Conservation (phyloP, 2,113 vertebrate genomes). For the Prionailurus viverrinus region DNA sequence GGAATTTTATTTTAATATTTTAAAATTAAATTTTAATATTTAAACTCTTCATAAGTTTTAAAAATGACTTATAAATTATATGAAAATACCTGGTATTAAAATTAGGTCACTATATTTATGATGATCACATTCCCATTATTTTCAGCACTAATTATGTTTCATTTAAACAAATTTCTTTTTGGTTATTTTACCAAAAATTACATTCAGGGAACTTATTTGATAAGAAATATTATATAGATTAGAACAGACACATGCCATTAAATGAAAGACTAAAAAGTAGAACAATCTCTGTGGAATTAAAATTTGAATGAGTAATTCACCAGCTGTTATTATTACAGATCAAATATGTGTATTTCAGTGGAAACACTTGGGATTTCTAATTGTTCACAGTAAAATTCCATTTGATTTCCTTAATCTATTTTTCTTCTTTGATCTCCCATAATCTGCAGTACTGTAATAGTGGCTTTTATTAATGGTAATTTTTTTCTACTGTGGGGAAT, state of each 20-base stretch:
- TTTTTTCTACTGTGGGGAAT: slow-evolving; percentile 62
- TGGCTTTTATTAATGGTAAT: slow-evolving; percentile 63
- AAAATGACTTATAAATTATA: slow-evolving; percentile 26
- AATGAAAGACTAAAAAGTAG: slow-evolving; percentile 72
- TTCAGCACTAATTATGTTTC: slow-evolving; percentile 62
- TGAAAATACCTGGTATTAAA: slow-evolving; percentile 35
- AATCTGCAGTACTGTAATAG: slow-evolving; percentile 66
- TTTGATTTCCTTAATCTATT: slow-evolving; percentile 78
- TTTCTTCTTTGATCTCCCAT: slow-evolving; percentile 77
- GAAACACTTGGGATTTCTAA: slow-evolving; percentile 76
- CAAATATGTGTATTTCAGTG: slow-evolving; percentile 76
- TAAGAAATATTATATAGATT: slow-evolving; percentile 72
- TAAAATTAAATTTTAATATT: background rate
- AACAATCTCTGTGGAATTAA: slow-evolving; percentile 65
- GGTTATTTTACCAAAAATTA: slow-evolving; percentile 63
- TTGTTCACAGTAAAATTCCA: slow-evolving; percentile 77
- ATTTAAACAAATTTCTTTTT: slow-evolving; percentile 65
- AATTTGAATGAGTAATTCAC: slow-evolving; percentile 78
- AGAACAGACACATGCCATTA: slow-evolving; percentile 58
- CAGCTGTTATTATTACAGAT: slow-evolving; percentile 77
- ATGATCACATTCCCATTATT: slow-evolving; percentile 50
- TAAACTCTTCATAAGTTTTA: background rate
- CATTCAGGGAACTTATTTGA: slow-evolving; percentile 34
- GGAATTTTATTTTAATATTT: background rate
- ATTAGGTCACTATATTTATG: slow-evolving; percentile 52